Evolutionary conservation across 2,797 vertebrate species (phyloP), one percentile per base, ranked within the genome.

Genomic region (Parauchenoglanis ngamensis): DNA sequence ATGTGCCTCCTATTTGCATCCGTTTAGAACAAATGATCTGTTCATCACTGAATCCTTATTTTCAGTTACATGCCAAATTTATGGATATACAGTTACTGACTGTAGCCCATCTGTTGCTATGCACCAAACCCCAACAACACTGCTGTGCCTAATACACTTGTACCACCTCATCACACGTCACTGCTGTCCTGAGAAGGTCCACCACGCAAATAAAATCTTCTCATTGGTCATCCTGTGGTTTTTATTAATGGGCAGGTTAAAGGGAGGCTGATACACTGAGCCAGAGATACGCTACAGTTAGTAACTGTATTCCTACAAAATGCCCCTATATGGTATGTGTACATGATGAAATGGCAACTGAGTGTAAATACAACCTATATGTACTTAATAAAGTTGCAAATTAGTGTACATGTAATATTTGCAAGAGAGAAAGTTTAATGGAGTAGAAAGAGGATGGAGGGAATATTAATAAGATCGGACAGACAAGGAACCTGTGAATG

Each of bases 141-240:
- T 72, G 70, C 63, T 67, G 86, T 87, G 86, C 86, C 86, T 81
- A 73, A 87, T 67, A 59, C 25, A 83, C 79, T 83, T 35, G 23
- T 65, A 54, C 63, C 19, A 68, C 81, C 4, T 25, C 61, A 54
- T 65, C 63, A 83, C 46, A 52, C 15, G 49, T 52, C 28, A 7
- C 81, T 31, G 10, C 46, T n/a, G 79, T 83, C 81, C 49, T 31
- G 81, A 68, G 81, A 83, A 68, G 63, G 54, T 54, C 63, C 46
- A 23, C 19, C 57, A 81, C 25, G 40, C 25, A 2, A 65, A 67
- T 46, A 67, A 68, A 6, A 68, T 83, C 81, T 83, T 83, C 81
- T 83, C 63, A 13, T 25, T 13, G 81, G n/a, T 54, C 59, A 19
- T 49, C 46, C 17, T 68, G 21, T 21, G n/a, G 44, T 46, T 63